Conservation (phyloP, 2,888 invertebrate species). For the Colletes collaris region DNA sequence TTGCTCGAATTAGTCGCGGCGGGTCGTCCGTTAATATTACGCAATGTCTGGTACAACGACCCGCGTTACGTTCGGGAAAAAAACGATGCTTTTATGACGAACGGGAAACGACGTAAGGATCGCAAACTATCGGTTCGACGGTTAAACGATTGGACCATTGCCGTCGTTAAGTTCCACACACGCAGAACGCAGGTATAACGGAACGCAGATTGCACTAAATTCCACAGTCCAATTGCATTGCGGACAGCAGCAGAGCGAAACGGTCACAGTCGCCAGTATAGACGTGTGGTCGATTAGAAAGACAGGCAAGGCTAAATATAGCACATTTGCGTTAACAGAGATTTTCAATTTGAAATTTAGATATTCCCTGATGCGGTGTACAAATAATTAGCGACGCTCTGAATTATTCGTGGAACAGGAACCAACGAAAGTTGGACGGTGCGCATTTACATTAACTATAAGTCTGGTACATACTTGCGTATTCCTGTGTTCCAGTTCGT, state of each 20-base stretch:
- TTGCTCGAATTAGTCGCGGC: slow-evolving; percentile 44
- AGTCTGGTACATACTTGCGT: neutral
- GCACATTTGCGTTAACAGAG: slow-evolving; percentile 43
- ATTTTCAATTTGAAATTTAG: slow-evolving; percentile 43
- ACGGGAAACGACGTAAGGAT: slow-evolving; percentile 15
- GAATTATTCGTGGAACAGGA: neutral
- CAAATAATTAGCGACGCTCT: slow-evolving; percentile 20
- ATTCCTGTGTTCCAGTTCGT: neutral
- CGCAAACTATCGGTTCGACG: slow-evolving; percentile 5
- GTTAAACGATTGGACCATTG: slow-evolving; percentile 31
- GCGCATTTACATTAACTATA: slow-evolving; percentile 13
- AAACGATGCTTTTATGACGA: slow-evolving; percentile 31
- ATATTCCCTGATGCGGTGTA: slow-evolving; percentile 8
- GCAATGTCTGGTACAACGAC: slow-evolving; percentile 63
- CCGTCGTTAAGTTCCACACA: slow-evolving; percentile 21
- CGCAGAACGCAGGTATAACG: slow-evolving; percentile 59
- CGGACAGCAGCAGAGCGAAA: slow-evolving; percentile 64
- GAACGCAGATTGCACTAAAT: slow-evolving; percentile 69
- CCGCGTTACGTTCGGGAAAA: slow-evolving; percentile 25
- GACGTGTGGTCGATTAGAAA: slow-evolving; percentile 61
- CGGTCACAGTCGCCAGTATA: slow-evolving; percentile 57
- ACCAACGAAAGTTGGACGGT: neutral
- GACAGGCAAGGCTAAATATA: slow-evolving; percentile 50
- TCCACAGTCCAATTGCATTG: slow-evolving; percentile 69
- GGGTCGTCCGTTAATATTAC: slow-evolving; percentile 52